Percentiles rank a stretch among this genome's conserved stretches.
phyloP scores from a whole-genome alignment of 2,888 invertebrate genomes.

The Papilio demoleus region DNA sequence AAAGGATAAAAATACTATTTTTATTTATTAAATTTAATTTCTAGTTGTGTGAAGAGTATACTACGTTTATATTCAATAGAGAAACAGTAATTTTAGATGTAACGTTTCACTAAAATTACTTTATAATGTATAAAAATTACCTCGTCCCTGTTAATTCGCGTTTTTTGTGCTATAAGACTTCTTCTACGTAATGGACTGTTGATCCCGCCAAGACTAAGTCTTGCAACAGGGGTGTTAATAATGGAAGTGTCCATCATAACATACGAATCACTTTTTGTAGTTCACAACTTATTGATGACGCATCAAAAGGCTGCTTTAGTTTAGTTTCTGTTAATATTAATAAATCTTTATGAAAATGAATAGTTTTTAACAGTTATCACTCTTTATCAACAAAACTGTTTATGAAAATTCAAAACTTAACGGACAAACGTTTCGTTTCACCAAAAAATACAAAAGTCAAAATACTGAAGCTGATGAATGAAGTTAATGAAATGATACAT shows the following conservation, averaged over 20 bases:
- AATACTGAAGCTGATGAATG: too few relatives aligned
- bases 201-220: slow-evolving; percentile 72
- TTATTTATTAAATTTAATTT: too few relatives aligned
- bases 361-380: slow-evolving; percentile 29
- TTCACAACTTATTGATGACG: slow-evolving; percentile 15
- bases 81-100: background rate
- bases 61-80: background rate
- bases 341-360: background rate
- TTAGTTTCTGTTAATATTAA: slow-evolving; percentile 12
- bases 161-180: slow-evolving; percentile 65
- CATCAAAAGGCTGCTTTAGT: slow-evolving; percentile 9
- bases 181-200: slow-evolving; percentile 64
- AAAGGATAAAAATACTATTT: too few relatives aligned
- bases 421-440: slow-evolving; percentile 17
- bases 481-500: too few relatives aligned
- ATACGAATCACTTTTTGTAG: slow-evolving; percentile 39
- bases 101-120: background rate
- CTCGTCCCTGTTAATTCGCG: slow-evolving; percentile 61
- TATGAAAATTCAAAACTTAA: slow-evolving; percentile 51
- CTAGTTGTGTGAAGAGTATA: too few relatives aligned
- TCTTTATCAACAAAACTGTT: slow-evolving; percentile 32
- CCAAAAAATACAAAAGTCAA: background rate
- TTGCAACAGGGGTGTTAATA: slow-evolving; percentile 62
- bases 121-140: slow-evolving; percentile 49
- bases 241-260: slow-evolving; percentile 64